Base-by-base conservation (phyloP, 2,888 invertebrate species). In the Drosophila tripunctata region DNA sequence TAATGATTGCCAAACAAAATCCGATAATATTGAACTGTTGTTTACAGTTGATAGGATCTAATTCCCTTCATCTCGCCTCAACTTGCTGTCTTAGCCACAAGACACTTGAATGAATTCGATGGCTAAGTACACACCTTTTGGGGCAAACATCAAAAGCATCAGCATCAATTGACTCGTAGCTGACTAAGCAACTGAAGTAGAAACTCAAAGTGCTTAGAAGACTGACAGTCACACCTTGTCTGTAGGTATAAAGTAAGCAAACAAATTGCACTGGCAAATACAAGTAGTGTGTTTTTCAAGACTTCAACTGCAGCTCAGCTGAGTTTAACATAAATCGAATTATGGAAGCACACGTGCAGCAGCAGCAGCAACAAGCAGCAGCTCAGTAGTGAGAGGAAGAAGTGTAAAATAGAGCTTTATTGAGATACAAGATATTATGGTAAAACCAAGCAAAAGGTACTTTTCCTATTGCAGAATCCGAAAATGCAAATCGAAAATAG, bases 271-370 rank as follows among this genome's bases (percentile, higher is more conserved):
- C 56, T 61, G 50, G 48, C 60, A 70, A 58, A 63, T 66, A 64
- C 41, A 27, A 27, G 27, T 21, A 21, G 21, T 27, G 10, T 27
- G 27, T 27, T 22, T 3, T 40, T 14, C 14, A 8, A 22, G 21
- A 38, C 36, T 36, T 44, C 60, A 64, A 22, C 52, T 64, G 58
- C 66, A 56, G 62, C 64, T 68, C 41, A 67, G 64, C 55, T 48
- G 50, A 56, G 66, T 68, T 78, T 71, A 75, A 64, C 68, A 77
- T 71, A 75, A 78, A 78, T 75, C 78, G 77, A 77, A 78, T 78
- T 78, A 77, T 72, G 55, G 77, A 15, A 36, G 33, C 61, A 48
- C 54, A 65, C 47, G 41, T 50, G 44, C 33, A 50, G 22, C 7
- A 33, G 14, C 5, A 38, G 36, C 40, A 51, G 50, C 8, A 10